Evolutionary conservation across 2,113 vertebrate genomes (phyloP).

Genomic region (Daboia siamensis): DNA sequence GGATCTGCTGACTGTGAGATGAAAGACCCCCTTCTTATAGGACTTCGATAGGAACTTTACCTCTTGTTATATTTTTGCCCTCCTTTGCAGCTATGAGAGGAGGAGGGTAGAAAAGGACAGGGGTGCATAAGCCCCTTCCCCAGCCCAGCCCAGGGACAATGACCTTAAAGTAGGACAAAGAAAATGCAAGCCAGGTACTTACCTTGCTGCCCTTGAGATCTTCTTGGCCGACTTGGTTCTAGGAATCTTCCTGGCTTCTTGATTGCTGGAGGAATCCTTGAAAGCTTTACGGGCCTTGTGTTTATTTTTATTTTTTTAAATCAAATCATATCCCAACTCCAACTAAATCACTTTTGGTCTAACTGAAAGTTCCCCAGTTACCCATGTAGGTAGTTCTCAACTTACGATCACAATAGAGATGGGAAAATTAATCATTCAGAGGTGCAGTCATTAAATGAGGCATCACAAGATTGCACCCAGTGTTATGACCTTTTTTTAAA

Average conservation of each 20-base stretch:
- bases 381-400: neutral
- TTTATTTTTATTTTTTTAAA: constrained; percentile 15
- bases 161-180: neutral
- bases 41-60: neutral
- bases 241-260: constrained; percentile 42
- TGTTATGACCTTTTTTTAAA: too few species aligned
- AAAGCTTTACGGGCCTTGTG: constrained; percentile 45
- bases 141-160: neutral
- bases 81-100: neutral
- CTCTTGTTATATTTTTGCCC: neutral
- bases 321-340: constrained; percentile 17
- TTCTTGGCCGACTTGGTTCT: constrained; percentile 12
- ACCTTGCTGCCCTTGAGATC: constrained; percentile 38
- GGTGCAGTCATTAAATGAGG: neutral
- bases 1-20: neutral
- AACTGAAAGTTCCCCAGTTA: neutral
- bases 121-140: neutral
- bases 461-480: too few species aligned
- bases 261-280: constrained; percentile 1
- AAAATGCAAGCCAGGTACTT: constrained; percentile 19
- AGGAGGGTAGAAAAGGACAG: neutral
- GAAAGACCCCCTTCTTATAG: neutral
- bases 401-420: neutral
- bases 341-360: neutral
- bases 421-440: neutral